These are phyloP conservation scores for Pipra filicauda DNA, from an alignment of 2,113 vertebrate species.

Conservation along the genomic window DNA sequence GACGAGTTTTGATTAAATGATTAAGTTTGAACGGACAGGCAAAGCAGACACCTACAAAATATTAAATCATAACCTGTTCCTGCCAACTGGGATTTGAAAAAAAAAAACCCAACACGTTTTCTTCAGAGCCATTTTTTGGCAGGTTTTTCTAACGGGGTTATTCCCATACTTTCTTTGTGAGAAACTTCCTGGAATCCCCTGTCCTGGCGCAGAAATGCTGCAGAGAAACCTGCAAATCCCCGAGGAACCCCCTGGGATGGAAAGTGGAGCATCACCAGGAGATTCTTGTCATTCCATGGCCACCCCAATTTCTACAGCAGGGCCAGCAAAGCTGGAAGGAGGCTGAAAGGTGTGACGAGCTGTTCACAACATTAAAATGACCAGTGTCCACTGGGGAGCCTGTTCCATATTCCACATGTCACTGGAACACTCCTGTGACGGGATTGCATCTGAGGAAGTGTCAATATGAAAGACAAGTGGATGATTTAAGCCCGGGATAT, in stretches of 20 bases:
- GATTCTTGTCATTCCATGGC: background rate
- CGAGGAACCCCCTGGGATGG: background rate
- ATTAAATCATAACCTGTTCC: background rate
- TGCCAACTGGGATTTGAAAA: background rate
- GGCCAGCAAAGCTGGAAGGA: conserved; percentile 15
- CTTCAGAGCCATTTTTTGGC: background rate
- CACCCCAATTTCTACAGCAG: conserved; percentile 9
- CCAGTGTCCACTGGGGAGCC: background rate
- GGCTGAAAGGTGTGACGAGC: conserved; percentile 55
- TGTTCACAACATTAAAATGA: background rate
- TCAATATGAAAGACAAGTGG: conserved; percentile 18
- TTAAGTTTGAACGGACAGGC: background rate
- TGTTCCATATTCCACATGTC: background rate
- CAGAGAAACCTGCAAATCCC: background rate
- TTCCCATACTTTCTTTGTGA: background rate
- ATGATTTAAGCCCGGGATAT: conserved; percentile 3
- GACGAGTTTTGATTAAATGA: background rate
- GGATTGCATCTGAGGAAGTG: conserved; percentile 10
- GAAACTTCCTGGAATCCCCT: background rate
- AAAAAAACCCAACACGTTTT: background rate
- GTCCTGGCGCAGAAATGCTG: background rate
- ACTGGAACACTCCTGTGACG: background rate
- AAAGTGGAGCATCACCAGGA: background rate
- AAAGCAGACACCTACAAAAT: background rate
- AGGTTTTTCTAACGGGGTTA: background rate